These are phyloP conservation scores for Lepidothrix coronata DNA, from an alignment of 2,113 vertebrate genomes.

Conservation along the genomic window DNA sequence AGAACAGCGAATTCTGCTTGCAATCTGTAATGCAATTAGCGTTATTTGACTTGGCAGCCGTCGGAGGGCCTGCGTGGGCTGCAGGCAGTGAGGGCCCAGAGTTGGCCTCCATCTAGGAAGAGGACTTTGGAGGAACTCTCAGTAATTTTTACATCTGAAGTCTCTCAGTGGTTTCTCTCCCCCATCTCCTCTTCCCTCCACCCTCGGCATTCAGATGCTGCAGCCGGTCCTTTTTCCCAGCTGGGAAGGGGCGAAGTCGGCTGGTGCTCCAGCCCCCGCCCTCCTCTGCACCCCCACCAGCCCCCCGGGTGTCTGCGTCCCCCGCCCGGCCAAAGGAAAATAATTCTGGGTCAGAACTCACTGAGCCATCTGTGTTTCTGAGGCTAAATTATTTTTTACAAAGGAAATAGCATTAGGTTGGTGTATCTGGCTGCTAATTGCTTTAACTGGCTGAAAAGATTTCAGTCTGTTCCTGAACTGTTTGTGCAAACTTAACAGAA, in stretches of 20 bases:
- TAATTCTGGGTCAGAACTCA: conserved; percentile 33
- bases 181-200: not conserved
- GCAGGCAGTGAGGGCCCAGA: conserved; percentile 45
- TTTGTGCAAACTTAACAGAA: conserved; percentile 38
- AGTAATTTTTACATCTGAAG: conserved; percentile 25
- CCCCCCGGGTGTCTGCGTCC: not conserved
- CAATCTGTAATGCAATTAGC: conserved; percentile 80
- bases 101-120: conserved; percentile 9
- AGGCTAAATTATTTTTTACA: conserved; percentile 53
- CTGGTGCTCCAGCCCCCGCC: not conserved
- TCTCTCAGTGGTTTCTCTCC: not conserved
- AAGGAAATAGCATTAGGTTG: conserved; percentile 48
- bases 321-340: not conserved
- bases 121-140: conserved; percentile 38
- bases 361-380: conserved; percentile 51
- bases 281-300: not conserved
- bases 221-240: not conserved
- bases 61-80: conserved; percentile 71
- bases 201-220: not conserved
- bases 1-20: conserved; percentile 77
- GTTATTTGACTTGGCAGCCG: conserved; percentile 76
- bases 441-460: conserved; percentile 60
- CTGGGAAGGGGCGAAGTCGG: not conserved
- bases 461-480: conserved; percentile 22
- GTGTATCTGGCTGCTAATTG: conserved; percentile 54